Evolutionary conservation across 2,888 invertebrate species (phyloP).

Genomic region (Harmothoe impar): DNA sequence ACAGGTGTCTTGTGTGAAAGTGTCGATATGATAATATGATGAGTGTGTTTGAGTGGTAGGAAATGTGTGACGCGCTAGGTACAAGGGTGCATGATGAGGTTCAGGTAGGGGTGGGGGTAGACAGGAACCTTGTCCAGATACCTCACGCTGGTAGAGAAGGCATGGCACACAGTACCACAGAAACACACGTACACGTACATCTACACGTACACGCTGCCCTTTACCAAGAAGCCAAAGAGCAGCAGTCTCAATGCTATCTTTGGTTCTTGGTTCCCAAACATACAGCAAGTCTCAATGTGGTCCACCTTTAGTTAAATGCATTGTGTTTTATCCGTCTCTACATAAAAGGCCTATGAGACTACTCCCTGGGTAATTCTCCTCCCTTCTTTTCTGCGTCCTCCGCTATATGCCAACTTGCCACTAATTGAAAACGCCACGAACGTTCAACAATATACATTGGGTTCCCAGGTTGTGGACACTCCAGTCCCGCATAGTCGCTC

Average conservation of each 20-base stretch:
- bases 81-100: not conserved
- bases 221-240: not conserved
- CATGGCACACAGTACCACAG: no score
- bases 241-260: not conserved
- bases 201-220: not conserved
- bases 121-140: no score
- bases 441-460: no score
- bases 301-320: no score
- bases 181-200: not conserved
- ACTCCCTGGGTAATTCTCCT: no score
- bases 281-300: not conserved
- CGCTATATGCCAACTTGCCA: no score
- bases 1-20: not conserved
- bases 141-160: no score
- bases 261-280: not conserved
- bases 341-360: not conserved
- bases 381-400: no score
- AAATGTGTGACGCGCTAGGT: not conserved
- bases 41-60: not conserved
- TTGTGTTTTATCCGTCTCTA: not conserved
- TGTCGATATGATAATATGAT: not conserved
- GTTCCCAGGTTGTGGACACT: no score
- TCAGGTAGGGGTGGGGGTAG: no score
- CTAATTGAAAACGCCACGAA: no score
- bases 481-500: no score